A percentile compares a stretch with the other conserved stretches of the same genome.
phyloP scores from a whole-genome alignment of 35 echinoderm and acorn worm genomes.

The Chiridota heheva region DNA sequence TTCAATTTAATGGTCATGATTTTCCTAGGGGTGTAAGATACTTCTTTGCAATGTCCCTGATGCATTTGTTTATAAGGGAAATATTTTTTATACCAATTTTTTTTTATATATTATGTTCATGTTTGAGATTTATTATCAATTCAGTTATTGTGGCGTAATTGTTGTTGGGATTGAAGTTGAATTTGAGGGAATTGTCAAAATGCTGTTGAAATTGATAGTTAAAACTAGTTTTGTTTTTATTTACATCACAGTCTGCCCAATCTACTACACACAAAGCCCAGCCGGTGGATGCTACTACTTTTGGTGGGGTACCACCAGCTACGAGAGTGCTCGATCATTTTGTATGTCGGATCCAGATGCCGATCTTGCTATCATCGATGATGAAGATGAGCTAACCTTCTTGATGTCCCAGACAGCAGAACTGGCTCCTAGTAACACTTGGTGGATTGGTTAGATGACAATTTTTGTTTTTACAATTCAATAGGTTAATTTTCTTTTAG shows the following conservation, averaged over 20 bases:
- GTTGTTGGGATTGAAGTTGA: too few species aligned
- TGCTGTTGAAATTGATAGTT: too few species aligned
- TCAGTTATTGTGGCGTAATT: too few species aligned
- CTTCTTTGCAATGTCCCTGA: too few species aligned
- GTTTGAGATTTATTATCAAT: too few species aligned
- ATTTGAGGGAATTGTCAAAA: too few species aligned
- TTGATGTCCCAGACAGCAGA: constrained; percentile 27
- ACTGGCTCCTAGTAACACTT: background rate
- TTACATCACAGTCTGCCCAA: constrained; percentile 39
- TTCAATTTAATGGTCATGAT: too few species aligned
- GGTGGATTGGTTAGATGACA: constrained; percentile 80
- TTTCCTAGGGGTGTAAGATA: too few species aligned
- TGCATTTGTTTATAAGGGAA: too few species aligned
- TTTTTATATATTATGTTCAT: too few species aligned
- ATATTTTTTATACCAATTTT: too few species aligned
- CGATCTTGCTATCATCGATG: constrained; percentile 58
- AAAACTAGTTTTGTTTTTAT: too few species aligned
- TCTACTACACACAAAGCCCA: constrained; percentile 42
- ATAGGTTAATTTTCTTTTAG: background rate
- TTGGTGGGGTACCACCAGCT: background rate
- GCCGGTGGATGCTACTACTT: constrained; percentile 37
- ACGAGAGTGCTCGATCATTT: constrained; percentile 1
- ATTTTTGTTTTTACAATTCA: background rate
- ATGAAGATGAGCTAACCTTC: constrained; percentile 56
- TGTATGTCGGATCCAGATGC: constrained; percentile 30